A percentile compares a stretch with the other conserved stretches of the same genome.
phyloP scores from a whole-genome alignment of 2,888 invertebrate genomes.

The Diaprepes abbreviatus region DNA sequence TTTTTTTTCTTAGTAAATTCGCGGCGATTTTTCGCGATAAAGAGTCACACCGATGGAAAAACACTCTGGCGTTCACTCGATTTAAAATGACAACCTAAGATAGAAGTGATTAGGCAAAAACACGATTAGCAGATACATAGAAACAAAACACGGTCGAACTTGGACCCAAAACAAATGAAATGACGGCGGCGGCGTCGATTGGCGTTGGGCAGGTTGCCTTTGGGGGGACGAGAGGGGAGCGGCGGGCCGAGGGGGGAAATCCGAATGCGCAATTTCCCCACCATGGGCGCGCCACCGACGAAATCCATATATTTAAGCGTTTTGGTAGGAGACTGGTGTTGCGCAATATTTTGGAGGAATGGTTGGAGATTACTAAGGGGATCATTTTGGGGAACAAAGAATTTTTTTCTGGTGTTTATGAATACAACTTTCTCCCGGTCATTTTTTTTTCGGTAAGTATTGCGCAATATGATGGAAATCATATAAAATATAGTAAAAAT shows the following conservation, averaged over 20 bases:
- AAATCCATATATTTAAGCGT: constrained; percentile 44
- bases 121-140: constrained; percentile 19
- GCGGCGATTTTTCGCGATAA: constrained; percentile 27
- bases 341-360: constrained; percentile 40
- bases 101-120: constrained; percentile 16
- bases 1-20: constrained; percentile 18
- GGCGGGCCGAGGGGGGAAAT: constrained; percentile 50
- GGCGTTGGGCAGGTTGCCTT: constrained; percentile 31
- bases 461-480: no score
- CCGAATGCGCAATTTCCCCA: constrained; percentile 66
- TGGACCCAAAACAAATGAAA: constrained; percentile 48
- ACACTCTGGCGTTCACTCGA: background rate
- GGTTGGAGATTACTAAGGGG: constrained; percentile 9
- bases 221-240: constrained; percentile 37
- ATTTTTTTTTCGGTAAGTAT: no score
- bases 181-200: constrained; percentile 38
- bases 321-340: constrained; percentile 31
- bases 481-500: no score
- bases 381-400: background rate
- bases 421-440: background rate
- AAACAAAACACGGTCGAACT: constrained; percentile 40
- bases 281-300: constrained; percentile 52
- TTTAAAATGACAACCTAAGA: background rate
- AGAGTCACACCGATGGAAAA: background rate
- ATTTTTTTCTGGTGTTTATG: background rate